Percentiles rank a stretch among this genome's conserved stretches.
These are phyloP conservation scores for Pyrgus malvae DNA, from an alignment of 2,888 invertebrate genomes.

Conservation along the genomic window DNA sequence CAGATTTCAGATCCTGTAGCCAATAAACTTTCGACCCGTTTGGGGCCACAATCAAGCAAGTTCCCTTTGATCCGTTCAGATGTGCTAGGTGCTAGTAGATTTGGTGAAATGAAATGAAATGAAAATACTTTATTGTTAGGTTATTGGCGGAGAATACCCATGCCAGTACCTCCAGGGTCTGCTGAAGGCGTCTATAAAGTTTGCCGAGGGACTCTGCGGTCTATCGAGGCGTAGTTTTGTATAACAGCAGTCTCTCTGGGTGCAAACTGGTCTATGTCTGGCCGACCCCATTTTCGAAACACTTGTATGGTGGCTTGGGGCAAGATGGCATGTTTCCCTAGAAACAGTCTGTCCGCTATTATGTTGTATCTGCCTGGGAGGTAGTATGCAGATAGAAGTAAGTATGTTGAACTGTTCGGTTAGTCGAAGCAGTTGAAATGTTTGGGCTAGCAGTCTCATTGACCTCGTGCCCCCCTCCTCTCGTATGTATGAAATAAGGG, in stretches of 20 bases:
- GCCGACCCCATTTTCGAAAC: not conserved
- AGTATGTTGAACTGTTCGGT: not conserved
- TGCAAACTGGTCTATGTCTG: not conserved
- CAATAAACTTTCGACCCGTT: not conserved
- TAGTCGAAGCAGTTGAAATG: not conserved
- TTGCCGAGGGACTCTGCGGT: not conserved
- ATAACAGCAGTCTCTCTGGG: not conserved
- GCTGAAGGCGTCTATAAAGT: not conserved
- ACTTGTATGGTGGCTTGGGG: not conserved
- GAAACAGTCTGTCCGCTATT: not conserved
- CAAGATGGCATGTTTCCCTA: not conserved
- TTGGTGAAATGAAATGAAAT: too few relatives aligned
- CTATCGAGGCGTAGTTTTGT: not conserved
- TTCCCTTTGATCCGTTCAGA: not conserved
- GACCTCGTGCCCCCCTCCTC: not conserved
- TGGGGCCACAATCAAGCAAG: not conserved
- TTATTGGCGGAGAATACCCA: not conserved
- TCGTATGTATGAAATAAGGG: not conserved
- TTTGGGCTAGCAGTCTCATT: not conserved
- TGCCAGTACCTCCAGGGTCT: not conserved
- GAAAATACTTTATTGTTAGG: too few relatives aligned
- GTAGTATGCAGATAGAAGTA: not conserved
- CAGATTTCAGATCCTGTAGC: not conserved
- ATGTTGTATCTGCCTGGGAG: not conserved
- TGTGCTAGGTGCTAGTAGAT: not conserved